Evolutionary conservation across 2,797 vertebrate genomes (phyloP).

Genomic region (Gobionotothen gibberifrons): DNA sequence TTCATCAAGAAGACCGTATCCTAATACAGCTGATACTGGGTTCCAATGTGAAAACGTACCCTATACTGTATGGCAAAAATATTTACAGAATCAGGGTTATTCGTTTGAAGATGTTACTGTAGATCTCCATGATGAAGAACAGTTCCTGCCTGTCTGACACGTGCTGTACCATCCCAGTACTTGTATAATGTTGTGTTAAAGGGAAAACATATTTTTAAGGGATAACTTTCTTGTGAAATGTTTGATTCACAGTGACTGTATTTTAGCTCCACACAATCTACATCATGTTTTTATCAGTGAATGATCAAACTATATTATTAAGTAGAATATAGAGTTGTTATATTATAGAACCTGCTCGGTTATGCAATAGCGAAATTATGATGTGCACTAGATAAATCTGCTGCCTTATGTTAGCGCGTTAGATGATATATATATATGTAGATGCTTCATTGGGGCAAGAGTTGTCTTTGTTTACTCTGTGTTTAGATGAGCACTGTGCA

Average conservation of each 20-base stretch:
- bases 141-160: conserved; percentile 8
- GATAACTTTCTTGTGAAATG: conserved; percentile 1
- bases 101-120: background rate
- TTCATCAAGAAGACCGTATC: too few relatives aligned
- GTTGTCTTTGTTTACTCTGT: conserved; percentile 8
- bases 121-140: background rate
- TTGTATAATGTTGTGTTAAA: conserved; percentile 15
- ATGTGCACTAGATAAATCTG: conserved; percentile 38
- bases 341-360: conserved; percentile 6
- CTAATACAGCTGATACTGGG: background rate
- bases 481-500: background rate
- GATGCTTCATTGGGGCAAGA: conserved; percentile 5
- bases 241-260: conserved; percentile 21
- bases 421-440: background rate
- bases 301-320: conserved; percentile 8
- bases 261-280: background rate
- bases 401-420: conserved; percentile 38
- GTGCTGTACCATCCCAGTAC: background rate
- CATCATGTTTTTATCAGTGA: background rate
- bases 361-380: conserved; percentile 20
- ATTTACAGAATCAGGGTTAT: background rate
- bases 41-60: background rate
- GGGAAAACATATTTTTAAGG: background rate
- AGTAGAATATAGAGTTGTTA: conserved; percentile 15
- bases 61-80: background rate